Evolutionary conservation across 2,888 invertebrate genomes (phyloP), one percentile per base, ranked within the genome.

Genomic region (Clepsis dumicolana): DNA sequence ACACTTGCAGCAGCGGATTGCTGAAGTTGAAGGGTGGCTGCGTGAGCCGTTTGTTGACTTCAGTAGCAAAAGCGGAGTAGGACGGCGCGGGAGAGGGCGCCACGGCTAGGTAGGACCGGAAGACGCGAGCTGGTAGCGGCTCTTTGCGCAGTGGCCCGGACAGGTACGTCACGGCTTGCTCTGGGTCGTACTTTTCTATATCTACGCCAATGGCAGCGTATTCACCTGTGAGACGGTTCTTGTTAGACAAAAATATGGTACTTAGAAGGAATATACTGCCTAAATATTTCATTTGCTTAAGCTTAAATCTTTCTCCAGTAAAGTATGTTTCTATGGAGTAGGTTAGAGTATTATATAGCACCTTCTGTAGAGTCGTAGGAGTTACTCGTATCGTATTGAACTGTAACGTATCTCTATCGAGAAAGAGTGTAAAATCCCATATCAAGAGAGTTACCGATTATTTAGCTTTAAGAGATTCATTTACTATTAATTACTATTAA

Each of bases 201-300:
- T 98, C 97, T 5, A 98, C 97, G 4, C 98, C 98, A 24, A 98
- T 96, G 0, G 98, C 98, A 84, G 98, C 98, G 84, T 98, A 99
- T 83, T 98, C 97, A n/a, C 98, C 97, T 96, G 87, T 35, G 78
- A 78, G 71, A 64, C 0, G 10, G 4, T 2, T 14, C 16, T 12
- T 27, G 5, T 7, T 63, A 38, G 16, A 25, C 12, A 14, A 52
- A 25, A 1, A 29, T 29, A 29, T 29, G 29, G 7, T 3, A 29
- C 3, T 29, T 7, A 29, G 29, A 7, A 29, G 29, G 29, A 4
- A 29, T 29, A 3, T 4, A 29, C 29, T 4, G 29, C 3, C 29
- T 7, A 7, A 29, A 29, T 29, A 29, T 29, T 29, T 29, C 29
- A 29, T 4, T 29, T 7, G 29, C 7, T 29, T 29, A n/a, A n/a